Base-by-base conservation (phyloP, 2,113 vertebrate species). In the Lophochroa leadbeateri region DNA sequence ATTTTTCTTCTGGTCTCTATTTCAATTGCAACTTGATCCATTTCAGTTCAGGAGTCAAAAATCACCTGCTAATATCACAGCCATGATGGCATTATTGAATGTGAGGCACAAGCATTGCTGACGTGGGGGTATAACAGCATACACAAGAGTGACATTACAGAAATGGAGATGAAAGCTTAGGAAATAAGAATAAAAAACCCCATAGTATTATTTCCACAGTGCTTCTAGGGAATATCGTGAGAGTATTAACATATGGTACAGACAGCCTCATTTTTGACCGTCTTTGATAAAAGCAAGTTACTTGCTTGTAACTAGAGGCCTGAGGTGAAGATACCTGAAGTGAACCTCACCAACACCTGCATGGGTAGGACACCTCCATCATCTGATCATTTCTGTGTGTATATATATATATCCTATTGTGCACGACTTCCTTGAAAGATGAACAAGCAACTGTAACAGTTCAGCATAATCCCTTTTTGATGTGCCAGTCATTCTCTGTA, bases 121-220 rank as follows among this genome's bases (percentile, higher is more conserved):
- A 86, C 1, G 0, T 3, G 31, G 17, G 86, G 79, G 39, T 27
- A 4, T 11, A 81, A 95, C 70, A 61, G 83, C 35, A 29, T 57
- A 94, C 84, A 93, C 76, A 53, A 5, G n/a, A 24, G 61, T 19
- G 81, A 89, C 49, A 9, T 21, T 49, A 94, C 72, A 63, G 64
- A 60, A 33, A 96, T 80, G 96, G 65, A 93, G 75, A 95, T 91
- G 93, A 77, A 80, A 39, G 76, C 63, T 95, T 35, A 11, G 72
- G 72, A 67, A 37, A 87, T 57, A 82, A 78, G 60, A 53, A 25
- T 2, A 37, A 55, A 23, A 23, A 33, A 2, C 6, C 33, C 13
- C 61, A 61, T 2, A 63, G 33, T 17, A 5, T 5, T 50, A 50
- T 41, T 84, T 69, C 82, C 72, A 71, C 9, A 35, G 90, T 75